These are phyloP conservation scores for Serripes groenlandicus DNA, from an alignment of 2,888 invertebrate species.

Conservation along the genomic window DNA sequence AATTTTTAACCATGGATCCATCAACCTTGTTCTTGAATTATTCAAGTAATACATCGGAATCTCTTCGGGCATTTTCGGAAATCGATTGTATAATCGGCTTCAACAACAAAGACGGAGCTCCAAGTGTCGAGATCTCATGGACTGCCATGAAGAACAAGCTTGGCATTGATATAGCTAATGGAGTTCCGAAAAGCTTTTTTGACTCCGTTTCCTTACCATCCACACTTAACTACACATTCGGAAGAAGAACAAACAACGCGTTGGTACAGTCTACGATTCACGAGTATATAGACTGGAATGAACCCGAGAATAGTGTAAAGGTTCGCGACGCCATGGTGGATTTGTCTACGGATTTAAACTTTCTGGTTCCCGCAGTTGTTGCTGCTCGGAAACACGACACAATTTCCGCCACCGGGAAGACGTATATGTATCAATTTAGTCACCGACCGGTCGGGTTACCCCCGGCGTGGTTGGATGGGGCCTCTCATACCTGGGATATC, in stretches of 20 bases:
- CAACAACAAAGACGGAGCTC: constrained; percentile 48
- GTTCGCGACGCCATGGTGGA: constrained; percentile 96
- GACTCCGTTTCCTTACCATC: constrained; percentile 27
- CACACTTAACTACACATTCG: background rate
- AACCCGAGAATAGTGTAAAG: constrained; percentile 88
- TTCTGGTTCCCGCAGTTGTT: constrained; percentile 95
- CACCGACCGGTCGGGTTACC: constrained; percentile 68
- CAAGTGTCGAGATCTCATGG: background rate
- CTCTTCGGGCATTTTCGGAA: constrained; percentile 88
- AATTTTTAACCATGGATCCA: constrained; percentile 95
- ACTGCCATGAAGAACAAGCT: background rate
- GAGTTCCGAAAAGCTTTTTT: constrained; percentile 34
- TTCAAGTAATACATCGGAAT: constrained; percentile 92
- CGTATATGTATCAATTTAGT: constrained; percentile 74
- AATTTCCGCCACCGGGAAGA: constrained; percentile 88
- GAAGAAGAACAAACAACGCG: background rate
- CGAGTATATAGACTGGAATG: constrained; percentile 37
- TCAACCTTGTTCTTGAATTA: constrained; percentile 93
- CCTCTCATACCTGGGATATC: constrained; percentile 81
- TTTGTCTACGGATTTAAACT: constrained; percentile 97
- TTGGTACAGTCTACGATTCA: constrained; percentile 40
- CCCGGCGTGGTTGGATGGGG: constrained; percentile 77
- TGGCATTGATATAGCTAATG: constrained; percentile 25
- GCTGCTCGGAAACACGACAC: constrained; percentile 25
- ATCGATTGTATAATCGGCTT: constrained; percentile 56